phyloP scores from a whole-genome alignment of 2,888 invertebrate species.

The Cheilosia grossa region DNA sequence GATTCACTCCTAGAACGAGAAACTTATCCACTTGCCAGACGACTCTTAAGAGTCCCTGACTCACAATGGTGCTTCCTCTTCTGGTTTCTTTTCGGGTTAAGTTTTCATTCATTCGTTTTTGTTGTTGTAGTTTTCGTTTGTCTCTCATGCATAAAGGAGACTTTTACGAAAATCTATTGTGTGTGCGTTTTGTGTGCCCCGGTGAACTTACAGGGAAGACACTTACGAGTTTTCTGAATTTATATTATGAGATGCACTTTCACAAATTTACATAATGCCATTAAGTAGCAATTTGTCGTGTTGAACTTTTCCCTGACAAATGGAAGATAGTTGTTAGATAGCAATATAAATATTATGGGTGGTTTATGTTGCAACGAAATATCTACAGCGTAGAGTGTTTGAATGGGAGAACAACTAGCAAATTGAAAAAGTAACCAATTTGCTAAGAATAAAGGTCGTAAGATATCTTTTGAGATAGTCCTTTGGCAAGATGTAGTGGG shows the following conservation, averaged over 20 bases:
- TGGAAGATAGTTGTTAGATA: constrained; percentile 38
- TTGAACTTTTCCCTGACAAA: constrained; percentile 60
- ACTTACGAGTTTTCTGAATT: constrained; percentile 62
- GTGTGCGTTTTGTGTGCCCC: constrained; percentile 46
- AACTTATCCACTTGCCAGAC: constrained; percentile 65
- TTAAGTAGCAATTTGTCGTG: constrained; percentile 74
- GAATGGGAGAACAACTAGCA: background rate
- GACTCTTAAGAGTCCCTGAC: constrained; percentile 43
- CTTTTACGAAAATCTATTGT: constrained; percentile 52
- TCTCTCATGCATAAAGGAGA: constrained; percentile 7
- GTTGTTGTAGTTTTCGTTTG: constrained; percentile 10
- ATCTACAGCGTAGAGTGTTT: background rate
- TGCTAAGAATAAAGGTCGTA: no score
- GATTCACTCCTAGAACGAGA: constrained; percentile 9
- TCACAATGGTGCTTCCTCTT: constrained; percentile 36
- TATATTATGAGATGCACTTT: constrained; percentile 66
- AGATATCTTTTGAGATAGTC: no score
- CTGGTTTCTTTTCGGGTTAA: constrained; percentile 48
- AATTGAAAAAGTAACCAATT: background rate
- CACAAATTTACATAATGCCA: constrained; percentile 67
- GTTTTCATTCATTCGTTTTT: constrained; percentile 18
- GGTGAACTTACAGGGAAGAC: constrained; percentile 52
- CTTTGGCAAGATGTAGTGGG: no score
- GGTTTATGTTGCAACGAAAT: background rate
- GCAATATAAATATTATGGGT: constrained; percentile 1